Conservation (phyloP, 2,113 vertebrate species). For the Zapus hudsonius region DNA sequence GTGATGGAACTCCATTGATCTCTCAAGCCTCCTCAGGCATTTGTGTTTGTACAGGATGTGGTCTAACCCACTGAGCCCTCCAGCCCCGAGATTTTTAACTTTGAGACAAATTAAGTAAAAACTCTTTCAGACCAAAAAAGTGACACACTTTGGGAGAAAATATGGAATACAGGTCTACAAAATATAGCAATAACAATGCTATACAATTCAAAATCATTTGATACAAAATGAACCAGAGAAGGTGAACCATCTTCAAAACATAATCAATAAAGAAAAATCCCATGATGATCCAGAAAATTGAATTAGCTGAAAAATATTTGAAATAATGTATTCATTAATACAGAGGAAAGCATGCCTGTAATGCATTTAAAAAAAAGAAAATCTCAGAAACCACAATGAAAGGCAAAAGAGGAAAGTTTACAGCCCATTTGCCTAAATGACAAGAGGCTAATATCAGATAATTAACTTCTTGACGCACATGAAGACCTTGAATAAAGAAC, state of each 20-base stretch:
- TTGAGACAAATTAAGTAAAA: neutral
- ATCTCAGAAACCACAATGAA: neutral
- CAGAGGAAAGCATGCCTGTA: no score
- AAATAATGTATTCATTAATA: neutral
- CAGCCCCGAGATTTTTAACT: neutral
- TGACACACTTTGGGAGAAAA: neutral
- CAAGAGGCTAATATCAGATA: no score
- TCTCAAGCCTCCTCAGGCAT: no score
- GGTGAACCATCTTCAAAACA: neutral
- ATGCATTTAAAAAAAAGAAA: neutral
- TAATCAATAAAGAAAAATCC: neutral
- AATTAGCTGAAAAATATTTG: neutral
- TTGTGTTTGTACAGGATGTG: no score
- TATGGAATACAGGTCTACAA: neutral
- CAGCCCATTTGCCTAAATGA: no score
- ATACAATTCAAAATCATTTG: neutral
- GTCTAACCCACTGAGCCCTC: no score
- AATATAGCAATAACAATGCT: neutral
- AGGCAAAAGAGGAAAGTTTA: neutral
- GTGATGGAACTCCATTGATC: no score
- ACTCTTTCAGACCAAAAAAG: neutral
- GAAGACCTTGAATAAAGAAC: no score
- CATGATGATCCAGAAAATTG: neutral
- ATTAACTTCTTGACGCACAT: no score
- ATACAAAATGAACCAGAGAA: neutral